Evolutionary conservation across 2,113 vertebrate species (phyloP).

Genomic region (Grantiella picta): DNA sequence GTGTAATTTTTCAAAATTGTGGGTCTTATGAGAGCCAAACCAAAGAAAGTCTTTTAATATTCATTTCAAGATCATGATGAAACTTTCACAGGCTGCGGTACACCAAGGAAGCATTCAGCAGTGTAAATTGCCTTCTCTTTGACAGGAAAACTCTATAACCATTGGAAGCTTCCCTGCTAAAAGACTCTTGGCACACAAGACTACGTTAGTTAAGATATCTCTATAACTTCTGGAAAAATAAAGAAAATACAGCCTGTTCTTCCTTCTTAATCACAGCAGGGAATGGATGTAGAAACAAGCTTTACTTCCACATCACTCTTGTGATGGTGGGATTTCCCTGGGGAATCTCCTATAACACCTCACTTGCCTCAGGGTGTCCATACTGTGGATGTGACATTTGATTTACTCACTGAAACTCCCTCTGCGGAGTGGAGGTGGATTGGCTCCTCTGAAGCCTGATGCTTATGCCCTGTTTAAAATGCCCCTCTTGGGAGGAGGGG

Average conservation of each 20-base stretch:
- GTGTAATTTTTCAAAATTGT: not conserved
- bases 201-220: not conserved
- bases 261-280: not conserved
- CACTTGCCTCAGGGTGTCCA: not conserved
- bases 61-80: not conserved
- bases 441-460: not conserved
- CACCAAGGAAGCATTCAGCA: not conserved
- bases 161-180: not conserved
- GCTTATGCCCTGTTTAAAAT: not conserved
- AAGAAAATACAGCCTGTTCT: not conserved
- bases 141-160: not conserved
- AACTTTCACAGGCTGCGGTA: not conserved
- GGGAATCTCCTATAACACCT: not conserved
- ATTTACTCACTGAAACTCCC: not conserved
- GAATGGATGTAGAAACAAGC: not conserved
- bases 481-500: not conserved
- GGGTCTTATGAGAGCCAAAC: not conserved
- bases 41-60: not conserved
- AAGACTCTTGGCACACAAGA: not conserved
- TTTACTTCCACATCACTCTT: not conserved
- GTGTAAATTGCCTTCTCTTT: not conserved
- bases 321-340: not conserved
- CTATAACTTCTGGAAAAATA: not conserved
- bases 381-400: not conserved
- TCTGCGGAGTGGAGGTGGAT: not conserved